Base-by-base conservation (phyloP, 2,113 vertebrate species). In the Nyctibius bracteatus region DNA sequence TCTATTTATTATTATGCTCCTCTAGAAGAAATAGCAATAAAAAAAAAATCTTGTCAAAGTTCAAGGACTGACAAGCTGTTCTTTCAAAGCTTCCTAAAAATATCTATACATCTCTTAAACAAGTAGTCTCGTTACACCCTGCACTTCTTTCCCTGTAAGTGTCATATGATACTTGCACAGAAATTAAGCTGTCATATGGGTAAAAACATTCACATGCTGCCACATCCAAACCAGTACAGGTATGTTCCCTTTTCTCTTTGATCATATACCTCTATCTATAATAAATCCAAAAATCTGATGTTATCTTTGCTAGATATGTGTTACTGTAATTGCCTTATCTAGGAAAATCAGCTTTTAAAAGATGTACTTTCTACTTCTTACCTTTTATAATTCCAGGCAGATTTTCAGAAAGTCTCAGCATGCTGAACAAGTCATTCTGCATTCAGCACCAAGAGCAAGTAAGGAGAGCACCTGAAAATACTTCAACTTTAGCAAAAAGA, bases 261-360 rank as follows among this genome's bases (percentile, higher is more conserved):
- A 70, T 70, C 68, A 52, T 62, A 33, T 46, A 51, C 25, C 37
- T 75, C 33, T 37, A 3, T 6, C 46, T 31, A 62, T 24, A 90
- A 47, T 52, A 80, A 46, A 27, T 39, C 5, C 3, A 49, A 92
- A 70, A 47, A 68, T 37, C 35, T 68, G 41, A 19, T 33, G 17
- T n/a, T 62, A 22, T 30, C 46, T 41, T 49, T 61, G 30, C 25
- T 68, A 68, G 41, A 33, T 33, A 43, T 0, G 0, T 0, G 0
- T 55, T 57, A 68, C 47, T 43, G 14, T 49, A 43, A 55, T 49
- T 14, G 19, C 27, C n/a, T 74, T 33, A 55, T 24, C 55, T 62
- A 55, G 30, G 41, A 74, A 80, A 74, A 16, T 18, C 11, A 23
- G 14, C 27, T 49, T 43, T 54, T 61, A 14, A 3, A 61, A 74